Evolutionary conservation across 2,888 invertebrate species (phyloP), one percentile per base, ranked within the genome.

Genomic region (Dorcus hopei): DNA sequence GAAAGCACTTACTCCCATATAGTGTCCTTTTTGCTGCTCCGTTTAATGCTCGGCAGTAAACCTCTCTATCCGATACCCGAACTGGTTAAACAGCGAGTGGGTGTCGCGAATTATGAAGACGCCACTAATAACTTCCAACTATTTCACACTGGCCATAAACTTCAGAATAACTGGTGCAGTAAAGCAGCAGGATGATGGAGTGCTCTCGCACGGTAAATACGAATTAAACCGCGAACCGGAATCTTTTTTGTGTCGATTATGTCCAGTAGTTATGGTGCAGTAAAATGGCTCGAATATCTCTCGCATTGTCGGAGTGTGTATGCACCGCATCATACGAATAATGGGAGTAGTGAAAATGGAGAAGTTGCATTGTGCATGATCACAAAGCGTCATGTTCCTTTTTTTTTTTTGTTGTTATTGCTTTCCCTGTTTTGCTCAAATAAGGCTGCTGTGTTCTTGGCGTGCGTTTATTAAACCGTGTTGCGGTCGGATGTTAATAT

Each of bases 341-440:
- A 53, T 53, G 45, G 14, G 53, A 53, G 7, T 33, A 33, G 23
- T 53, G 38, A 43, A 43, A 45, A 53, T 19, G 38, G 45, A 45
- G 38, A 33, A 16, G 45, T 53, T 19, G 19, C 54, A 54, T 54
- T 54, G 54, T 54, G 39, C 23, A 26, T 26, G 41, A 54, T 47
- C 40, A 48, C 39, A 47, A 47, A 48, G 54, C 54, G 48, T 48
- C 26, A 33, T 33, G 40, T 39, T 39, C 40, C 23, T 54, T 47
- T 54, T 54, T 48, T 54, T 40, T 40, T 38, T 14, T 50, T 4
- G 14, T 9, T 26, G 38, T 51, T 47, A 26, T 14, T 51, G 51
- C 40, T 38, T 51, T 40, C 39, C 38, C 26, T 40, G 45, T 23
- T 45, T 11, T 38, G 11, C 49, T 39, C 39, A 39, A 51, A 39